Percentiles rank a stretch among this genome's conserved stretches.
Conservation (phyloP, 2,797 vertebrate species). For the Zalophus californianus region DNA sequence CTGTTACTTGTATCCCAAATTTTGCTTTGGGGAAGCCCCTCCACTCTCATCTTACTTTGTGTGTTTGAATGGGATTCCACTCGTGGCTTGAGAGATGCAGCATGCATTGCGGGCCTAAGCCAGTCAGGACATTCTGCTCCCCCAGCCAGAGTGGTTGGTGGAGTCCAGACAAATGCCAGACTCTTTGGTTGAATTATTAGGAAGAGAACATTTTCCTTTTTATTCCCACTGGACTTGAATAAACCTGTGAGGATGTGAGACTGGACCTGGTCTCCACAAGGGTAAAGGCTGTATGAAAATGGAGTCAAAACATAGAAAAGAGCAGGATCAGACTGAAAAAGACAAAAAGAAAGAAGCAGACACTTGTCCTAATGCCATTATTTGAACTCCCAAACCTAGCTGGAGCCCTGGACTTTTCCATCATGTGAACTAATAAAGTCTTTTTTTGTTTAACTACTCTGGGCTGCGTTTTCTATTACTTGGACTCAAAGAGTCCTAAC, state of each 20-base stretch:
- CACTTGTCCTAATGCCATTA: background rate
- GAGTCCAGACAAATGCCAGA: background rate
- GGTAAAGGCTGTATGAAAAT: background rate
- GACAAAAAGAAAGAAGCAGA: slow-evolving; percentile 20
- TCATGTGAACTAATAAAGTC: background rate
- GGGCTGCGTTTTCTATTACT: background rate
- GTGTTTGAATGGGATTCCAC: background rate
- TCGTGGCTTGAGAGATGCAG: background rate
- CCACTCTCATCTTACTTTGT: background rate
- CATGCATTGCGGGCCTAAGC: background rate
- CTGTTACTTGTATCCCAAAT: background rate
- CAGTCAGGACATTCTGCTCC: background rate
- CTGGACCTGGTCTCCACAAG: background rate
- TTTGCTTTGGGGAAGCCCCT: background rate
- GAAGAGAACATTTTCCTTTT: background rate
- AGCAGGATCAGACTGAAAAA: background rate
- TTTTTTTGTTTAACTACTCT: background rate
- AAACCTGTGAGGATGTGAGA: background rate
- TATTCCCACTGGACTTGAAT: background rate
- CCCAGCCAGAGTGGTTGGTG: background rate
- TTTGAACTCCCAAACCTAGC: background rate
- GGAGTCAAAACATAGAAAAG: background rate
- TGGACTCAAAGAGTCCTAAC: background rate
- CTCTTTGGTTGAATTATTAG: background rate
- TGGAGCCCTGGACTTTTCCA: background rate